Percentiles rank a stretch among this genome's conserved stretches.
Evolutionary conservation across 1,140 invertebrate species (phyloP).

Genomic region (Aphis craccivora): DNA sequence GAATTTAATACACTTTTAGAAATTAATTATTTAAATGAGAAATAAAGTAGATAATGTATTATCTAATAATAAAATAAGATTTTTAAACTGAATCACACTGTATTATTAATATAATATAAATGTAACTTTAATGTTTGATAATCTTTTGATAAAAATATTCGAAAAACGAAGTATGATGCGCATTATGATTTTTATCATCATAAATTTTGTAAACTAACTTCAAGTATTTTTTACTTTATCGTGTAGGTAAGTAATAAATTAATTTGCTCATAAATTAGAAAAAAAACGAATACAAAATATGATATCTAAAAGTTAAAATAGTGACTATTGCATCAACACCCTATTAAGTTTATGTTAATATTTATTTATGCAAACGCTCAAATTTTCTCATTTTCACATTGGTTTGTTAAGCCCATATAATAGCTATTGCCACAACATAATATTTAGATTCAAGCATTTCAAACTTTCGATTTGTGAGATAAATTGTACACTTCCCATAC

Average conservation of each 20-base stretch:
- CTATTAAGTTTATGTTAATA: not conserved
- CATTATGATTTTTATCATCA: constrained; percentile 8
- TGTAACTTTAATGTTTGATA: constrained; percentile 6
- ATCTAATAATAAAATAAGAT: not conserved
- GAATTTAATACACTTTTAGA: no score
- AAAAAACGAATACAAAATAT: not conserved
- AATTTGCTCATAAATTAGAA: not conserved
- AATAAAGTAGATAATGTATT: no score
- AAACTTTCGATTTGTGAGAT: not conserved
- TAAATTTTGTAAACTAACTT: constrained; percentile 18
- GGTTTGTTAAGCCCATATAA: not conserved
- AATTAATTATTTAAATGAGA: no score
- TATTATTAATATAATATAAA: not conserved
- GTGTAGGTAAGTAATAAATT: not conserved
- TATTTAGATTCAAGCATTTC: not conserved
- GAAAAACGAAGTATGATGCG: not conserved
- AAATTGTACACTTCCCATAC: not conserved
- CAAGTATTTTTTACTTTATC: not conserved
- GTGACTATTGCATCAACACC: not conserved
- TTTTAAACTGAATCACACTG: not conserved
- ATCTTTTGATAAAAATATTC: not conserved
- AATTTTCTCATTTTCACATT: not conserved
- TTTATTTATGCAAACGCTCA: not conserved
- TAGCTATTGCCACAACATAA: not conserved
- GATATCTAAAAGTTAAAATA: not conserved